Evolutionary conservation across 2,113 vertebrate genomes (phyloP).

Genomic region (Rhombomys opimus): DNA sequence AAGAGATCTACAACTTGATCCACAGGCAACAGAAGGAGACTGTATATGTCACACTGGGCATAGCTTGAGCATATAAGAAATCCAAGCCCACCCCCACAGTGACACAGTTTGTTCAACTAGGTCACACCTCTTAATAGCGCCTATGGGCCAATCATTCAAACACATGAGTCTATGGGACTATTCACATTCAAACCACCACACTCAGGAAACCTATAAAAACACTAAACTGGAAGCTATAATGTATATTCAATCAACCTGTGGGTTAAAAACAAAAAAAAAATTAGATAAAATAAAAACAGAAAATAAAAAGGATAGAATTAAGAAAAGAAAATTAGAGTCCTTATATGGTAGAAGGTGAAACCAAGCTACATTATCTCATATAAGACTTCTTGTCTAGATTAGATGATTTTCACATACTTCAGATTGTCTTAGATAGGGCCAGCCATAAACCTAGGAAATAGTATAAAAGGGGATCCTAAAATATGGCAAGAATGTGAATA

Average conservation of each 20-base stretch:
- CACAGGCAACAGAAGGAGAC: not conserved
- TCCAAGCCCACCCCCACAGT: not conserved
- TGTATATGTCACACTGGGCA: not conserved
- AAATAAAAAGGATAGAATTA: not conserved
- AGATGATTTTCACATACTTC: not conserved
- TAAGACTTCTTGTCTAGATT: conserved; percentile 43
- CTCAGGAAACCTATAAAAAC: not conserved
- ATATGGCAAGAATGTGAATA: not conserved
- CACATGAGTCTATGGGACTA: not conserved
- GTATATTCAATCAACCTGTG: not conserved
- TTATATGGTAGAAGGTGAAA: conserved; percentile 35
- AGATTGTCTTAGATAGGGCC: not conserved
- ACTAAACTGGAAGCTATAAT: not conserved
- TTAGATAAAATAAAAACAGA: not conserved
- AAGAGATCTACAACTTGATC: not conserved
- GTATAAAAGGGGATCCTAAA: not conserved
- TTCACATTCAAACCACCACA: not conserved
- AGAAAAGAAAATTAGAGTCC: not conserved
- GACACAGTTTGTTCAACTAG: not conserved
- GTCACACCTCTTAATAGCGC: not conserved
- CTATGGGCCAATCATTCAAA: not conserved
- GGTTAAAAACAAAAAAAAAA: not conserved
- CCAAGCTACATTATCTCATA: conserved; percentile 4
- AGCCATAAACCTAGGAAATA: not conserved
- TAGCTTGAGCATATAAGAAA: not conserved